These are phyloP conservation scores for Malacosoma neustria DNA, from an alignment of 2,888 invertebrate species.

Conservation along the genomic window DNA sequence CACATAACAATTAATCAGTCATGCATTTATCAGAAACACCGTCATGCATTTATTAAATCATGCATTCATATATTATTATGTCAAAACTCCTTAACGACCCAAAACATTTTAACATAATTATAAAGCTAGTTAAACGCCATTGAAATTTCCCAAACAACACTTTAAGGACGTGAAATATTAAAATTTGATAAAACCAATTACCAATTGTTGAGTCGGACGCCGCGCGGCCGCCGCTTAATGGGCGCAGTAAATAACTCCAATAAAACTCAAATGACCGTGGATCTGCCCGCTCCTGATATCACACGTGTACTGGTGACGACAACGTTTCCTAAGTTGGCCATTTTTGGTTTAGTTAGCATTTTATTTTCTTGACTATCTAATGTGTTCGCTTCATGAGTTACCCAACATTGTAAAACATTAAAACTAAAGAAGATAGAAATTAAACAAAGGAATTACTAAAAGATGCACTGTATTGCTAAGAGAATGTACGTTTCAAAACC, in stretches of 20 bases:
- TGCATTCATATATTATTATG: background rate
- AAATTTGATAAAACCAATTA: conserved; percentile 39
- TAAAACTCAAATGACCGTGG: conserved; percentile 25
- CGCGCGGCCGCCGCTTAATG: conserved; percentile 27
- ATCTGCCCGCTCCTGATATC: background rate
- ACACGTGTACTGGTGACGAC: background rate
- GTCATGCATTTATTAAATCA: too few species aligned
- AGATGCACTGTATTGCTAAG: too few species aligned
- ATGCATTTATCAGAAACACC: too few species aligned
- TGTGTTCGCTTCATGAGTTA: too few species aligned
- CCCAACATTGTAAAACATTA: too few species aligned
- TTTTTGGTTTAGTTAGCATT: too few species aligned
- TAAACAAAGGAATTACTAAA: too few species aligned
- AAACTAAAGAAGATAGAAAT: too few species aligned
- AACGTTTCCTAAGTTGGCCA: too few species aligned
- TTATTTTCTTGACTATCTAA: too few species aligned
- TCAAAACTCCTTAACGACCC: background rate
- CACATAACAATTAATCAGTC: too few species aligned
- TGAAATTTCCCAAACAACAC: background rate
- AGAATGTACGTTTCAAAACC: too few species aligned
- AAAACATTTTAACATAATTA: background rate
- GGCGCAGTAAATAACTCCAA: conserved; percentile 35
- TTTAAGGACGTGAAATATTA: conserved; percentile 13
- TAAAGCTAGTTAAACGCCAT: background rate
- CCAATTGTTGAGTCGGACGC: conserved; percentile 8